Evolutionary conservation across 2,113 vertebrate species (phyloP).

Genomic region (Echinops telfairi): DNA sequence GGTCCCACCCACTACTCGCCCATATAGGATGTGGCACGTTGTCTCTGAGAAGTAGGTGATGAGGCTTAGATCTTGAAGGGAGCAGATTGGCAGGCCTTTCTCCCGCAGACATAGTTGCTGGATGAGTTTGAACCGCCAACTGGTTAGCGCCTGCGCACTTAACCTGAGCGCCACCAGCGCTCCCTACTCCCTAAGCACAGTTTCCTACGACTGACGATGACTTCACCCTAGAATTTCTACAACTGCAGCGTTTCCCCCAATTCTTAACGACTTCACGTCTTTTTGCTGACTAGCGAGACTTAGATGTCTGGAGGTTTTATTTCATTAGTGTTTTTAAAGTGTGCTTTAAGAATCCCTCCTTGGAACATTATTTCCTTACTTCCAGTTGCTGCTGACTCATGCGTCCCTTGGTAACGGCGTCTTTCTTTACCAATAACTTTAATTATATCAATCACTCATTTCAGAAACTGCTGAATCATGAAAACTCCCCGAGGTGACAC

Average conservation of each 20-base stretch:
- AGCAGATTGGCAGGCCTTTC: background rate
- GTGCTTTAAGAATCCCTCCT: constrained; percentile 73
- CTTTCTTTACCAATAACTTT: constrained; percentile 83
- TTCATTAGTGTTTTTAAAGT: background rate
- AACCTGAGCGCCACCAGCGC: background rate
- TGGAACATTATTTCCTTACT: constrained; percentile 80
- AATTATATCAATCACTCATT: constrained; percentile 83
- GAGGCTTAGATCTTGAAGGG: background rate
- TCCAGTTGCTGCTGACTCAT: constrained; percentile 78
- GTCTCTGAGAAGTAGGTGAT: too few relatives aligned
- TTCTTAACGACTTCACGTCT: constrained; percentile 11
- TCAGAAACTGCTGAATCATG: constrained; percentile 76
- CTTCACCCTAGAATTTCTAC: constrained; percentile 24
- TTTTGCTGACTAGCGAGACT: constrained; percentile 74
- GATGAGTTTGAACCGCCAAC: background rate
- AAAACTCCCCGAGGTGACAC: constrained; percentile 74
- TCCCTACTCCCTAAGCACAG: background rate
- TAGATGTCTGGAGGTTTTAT: constrained; percentile 45
- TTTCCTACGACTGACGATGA: background rate
- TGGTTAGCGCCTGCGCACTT: background rate
- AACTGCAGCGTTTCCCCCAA: background rate
- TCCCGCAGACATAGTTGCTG: background rate
- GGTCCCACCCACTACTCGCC: too few relatives aligned
- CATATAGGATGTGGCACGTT: too few relatives aligned
- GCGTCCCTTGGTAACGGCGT: constrained; percentile 65